A percentile compares a stretch with the other conserved stretches of the same genome.
Conservation (phyloP, 2,797 vertebrate genomes). For the Linurgus olivaceus region DNA sequence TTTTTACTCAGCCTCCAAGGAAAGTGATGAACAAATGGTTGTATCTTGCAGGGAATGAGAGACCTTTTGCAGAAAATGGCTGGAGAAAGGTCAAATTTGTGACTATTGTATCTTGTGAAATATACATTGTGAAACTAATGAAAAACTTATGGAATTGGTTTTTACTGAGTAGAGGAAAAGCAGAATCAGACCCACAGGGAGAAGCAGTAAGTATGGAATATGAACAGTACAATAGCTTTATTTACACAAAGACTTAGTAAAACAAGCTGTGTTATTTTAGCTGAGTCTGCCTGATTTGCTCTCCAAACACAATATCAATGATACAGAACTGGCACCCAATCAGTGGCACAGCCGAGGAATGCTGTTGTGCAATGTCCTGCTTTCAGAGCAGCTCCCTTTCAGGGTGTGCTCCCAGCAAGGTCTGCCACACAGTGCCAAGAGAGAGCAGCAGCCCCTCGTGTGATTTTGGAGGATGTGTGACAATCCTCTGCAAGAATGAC, state of each 20-base stretch:
- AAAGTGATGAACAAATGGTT: slow-evolving; percentile 38
- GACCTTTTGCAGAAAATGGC: slow-evolving; percentile 22
- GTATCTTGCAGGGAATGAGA: neutral
- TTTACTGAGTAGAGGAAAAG: neutral
- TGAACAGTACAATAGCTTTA: slow-evolving; percentile 1
- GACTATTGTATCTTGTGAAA: slow-evolving; percentile 46
- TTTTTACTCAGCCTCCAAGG: neutral
- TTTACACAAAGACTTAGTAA: slow-evolving; percentile 51
- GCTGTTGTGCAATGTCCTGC: slow-evolving; percentile 46
- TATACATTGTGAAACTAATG: slow-evolving; percentile 42
- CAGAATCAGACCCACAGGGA: neutral
- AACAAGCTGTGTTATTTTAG: slow-evolving; percentile 57
- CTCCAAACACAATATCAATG: slow-evolving; percentile 46
- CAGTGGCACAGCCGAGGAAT: slow-evolving; percentile 20
- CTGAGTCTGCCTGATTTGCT: slow-evolving; percentile 1
- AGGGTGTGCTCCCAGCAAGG: neutral
- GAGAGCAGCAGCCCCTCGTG: neutral
- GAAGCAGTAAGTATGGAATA: neutral
- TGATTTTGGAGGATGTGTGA: neutral
- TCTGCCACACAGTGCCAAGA: neutral
- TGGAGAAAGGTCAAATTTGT: slow-evolving; percentile 57
- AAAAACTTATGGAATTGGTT: neutral
- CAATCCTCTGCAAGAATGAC: neutral
- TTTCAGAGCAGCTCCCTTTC: slow-evolving; percentile 10
- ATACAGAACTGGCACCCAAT: slow-evolving; percentile 43